Conservation (phyloP, 2,888 invertebrate genomes). For the Caenorhabditis uteleia region DNA sequence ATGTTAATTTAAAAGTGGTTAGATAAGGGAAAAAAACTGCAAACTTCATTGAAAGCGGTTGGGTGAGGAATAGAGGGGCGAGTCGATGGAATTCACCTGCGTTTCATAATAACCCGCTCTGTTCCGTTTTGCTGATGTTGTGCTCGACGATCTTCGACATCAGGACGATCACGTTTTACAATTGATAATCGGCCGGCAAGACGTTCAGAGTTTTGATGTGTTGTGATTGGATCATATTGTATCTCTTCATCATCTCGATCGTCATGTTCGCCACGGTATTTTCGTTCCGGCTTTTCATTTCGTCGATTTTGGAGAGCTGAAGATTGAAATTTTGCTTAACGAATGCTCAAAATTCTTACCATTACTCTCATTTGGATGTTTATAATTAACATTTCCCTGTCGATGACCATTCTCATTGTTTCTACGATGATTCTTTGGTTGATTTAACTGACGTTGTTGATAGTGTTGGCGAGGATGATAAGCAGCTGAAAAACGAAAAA, state of each 20-base stretch:
- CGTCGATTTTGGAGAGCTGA: too few species aligned
- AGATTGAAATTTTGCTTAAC: too few species aligned
- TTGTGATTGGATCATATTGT: slow-evolving; percentile 9
- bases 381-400: neutral
- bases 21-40: too few species aligned
- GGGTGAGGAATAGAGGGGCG: too few species aligned
- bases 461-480: neutral
- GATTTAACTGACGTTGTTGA: neutral
- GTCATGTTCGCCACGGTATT: slow-evolving; percentile 37
- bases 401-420: neutral
- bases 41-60: too few species aligned
- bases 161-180: slow-evolving; percentile 4
- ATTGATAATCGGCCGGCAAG: slow-evolving; percentile 28
- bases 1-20: too few species aligned
- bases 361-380: neutral
- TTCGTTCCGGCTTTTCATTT: neutral
- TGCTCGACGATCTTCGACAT: neutral
- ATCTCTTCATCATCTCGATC: slow-evolving; percentile 24
- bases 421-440: neutral
- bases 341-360: too few species aligned
- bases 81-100: too few species aligned
- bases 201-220: too few species aligned
- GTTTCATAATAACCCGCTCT: too few species aligned
- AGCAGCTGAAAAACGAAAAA: neutral
- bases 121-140: too few species aligned